Base-by-base conservation (phyloP, 2,113 vertebrate genomes). In the Podarcis muralis region DNA sequence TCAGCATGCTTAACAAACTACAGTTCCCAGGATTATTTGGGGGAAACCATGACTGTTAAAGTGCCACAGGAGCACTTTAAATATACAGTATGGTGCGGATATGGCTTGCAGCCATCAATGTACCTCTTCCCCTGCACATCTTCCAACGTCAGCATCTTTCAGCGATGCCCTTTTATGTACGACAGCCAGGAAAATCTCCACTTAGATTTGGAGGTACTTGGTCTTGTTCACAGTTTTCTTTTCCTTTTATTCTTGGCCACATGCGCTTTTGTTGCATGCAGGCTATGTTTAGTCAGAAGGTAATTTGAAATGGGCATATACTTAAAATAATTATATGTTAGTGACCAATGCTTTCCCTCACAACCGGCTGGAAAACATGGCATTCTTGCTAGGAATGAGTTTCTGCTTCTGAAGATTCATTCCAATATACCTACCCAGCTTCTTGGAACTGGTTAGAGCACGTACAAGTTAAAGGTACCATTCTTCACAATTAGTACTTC, bases 401-500 rank as follows among this genome's bases (percentile, higher is more conserved):
- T n/a, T 48, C n/a, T 79, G 40, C n/a, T 5, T n/a, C 75, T 68
- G 43, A 86, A 32, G 27, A 20, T n/a, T 7, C 83, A 53, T 30
- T 69, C 16, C 37, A 69, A 15, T 18, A 71, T 53, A 53, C 22
- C 40, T 80, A 27, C 35, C 48, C 80, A 72, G n/a, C 9, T 37
- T 48, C 27, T 53, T 82, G 18, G 80, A 74, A 88, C 18, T 43
- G 25, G 6, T 75, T 83, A 88, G 59, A 53, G 40, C 57, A 88
- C 65, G 30, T 74, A n/a, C 57, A 48, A 76, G 25, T 48, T n/a
- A 82, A 87, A 87, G 53, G 35, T 75, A 76, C 62, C 16, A 76
- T 66, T 66, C 20, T 20, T 88, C 71, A 23, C 86, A 82, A 91
- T 93, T 94, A 92, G 88, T 89, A 95, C 91, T 90, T 92, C 90